Percentiles rank a stretch among this genome's conserved stretches.
These are phyloP conservation scores for Anticlea derivata DNA, from an alignment of 2,888 invertebrate species.

Conservation along the genomic window DNA sequence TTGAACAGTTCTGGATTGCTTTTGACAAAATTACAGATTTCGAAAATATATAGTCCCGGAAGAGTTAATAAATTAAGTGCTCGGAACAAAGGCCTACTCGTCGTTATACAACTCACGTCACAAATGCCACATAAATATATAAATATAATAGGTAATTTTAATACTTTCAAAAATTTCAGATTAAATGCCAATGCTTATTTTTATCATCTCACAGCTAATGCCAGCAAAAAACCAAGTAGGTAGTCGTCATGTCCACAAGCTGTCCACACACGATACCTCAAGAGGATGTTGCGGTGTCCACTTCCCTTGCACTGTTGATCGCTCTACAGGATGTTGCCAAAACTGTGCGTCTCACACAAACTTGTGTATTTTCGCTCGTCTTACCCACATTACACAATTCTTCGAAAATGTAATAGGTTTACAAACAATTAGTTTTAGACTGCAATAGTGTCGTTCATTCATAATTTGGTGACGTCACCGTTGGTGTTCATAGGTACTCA, in stretches of 20 bases:
- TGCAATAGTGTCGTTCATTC: conserved; percentile 32
- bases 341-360: conserved; percentile 52
- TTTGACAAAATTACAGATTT: too few relatives aligned
- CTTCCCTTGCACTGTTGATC: conserved; percentile 70
- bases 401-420: conserved; percentile 45
- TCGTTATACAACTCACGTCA: too few relatives aligned
- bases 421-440: conserved; percentile 45
- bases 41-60: too few relatives aligned
- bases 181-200: too few relatives aligned
- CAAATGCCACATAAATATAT: too few relatives aligned
- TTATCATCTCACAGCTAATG: too few relatives aligned
- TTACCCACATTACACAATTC: conserved; percentile 54
- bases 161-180: too few relatives aligned
- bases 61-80: too few relatives aligned
- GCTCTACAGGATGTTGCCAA: conserved; percentile 78
- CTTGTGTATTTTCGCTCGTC: conserved; percentile 54
- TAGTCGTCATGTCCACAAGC: conserved; percentile 18
- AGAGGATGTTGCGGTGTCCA: conserved; percentile 80
- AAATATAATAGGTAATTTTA: too few relatives aligned
- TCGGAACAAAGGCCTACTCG: too few relatives aligned
- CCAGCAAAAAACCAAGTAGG: neutral
- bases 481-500: neutral
- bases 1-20: too few relatives aligned
- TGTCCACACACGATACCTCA: conserved; percentile 38
- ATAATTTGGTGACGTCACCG: conserved; percentile 14